phyloP scores from a whole-genome alignment of 2,797 vertebrate species.

The Morelia viridis region DNA sequence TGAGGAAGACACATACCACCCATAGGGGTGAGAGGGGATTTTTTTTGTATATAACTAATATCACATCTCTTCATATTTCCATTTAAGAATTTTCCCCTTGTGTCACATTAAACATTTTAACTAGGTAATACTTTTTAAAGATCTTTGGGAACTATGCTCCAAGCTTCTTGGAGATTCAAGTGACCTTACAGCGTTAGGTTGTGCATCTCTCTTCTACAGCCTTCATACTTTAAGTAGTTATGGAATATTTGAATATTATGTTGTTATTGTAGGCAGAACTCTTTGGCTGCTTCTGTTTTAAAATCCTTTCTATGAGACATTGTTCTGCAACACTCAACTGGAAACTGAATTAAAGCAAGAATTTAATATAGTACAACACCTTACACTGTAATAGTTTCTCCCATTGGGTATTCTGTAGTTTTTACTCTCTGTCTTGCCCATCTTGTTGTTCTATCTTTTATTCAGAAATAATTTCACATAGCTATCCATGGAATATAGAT shows the following conservation, averaged over 20 bases:
- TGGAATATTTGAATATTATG: background rate
- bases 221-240: background rate
- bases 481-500: background rate
- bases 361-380: background rate
- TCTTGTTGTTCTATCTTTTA: background rate
- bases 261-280: background rate
- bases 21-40: too few relatives aligned
- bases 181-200: background rate
- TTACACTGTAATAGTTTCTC: background rate
- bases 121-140: background rate
- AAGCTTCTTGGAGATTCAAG: background rate
- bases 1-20: too few relatives aligned
- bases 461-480: background rate
- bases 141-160: background rate
- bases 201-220: background rate
- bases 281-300: background rate
- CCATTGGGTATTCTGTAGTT: background rate
- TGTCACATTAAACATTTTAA: background rate
- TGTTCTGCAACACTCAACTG: background rate
- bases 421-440: background rate
- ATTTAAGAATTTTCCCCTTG: background rate
- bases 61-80: too few relatives aligned
- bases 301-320: background rate
- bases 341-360: background rate
- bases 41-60: too few relatives aligned